Base-by-base conservation (phyloP, 2,888 invertebrate genomes). In the Drosophila aldrichi region DNA sequence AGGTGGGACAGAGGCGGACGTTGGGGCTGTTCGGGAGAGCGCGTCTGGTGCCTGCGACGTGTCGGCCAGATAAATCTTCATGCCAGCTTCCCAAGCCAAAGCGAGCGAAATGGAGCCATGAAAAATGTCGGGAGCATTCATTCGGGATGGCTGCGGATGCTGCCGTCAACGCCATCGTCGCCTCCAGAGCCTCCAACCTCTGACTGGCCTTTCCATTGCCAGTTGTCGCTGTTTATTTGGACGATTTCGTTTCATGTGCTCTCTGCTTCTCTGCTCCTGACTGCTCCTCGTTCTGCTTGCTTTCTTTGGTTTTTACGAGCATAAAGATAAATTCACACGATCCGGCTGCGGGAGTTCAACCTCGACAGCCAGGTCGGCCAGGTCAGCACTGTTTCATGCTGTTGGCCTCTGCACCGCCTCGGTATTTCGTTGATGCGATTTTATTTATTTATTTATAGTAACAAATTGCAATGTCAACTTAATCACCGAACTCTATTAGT, bases 381-480 rank as follows among this genome's bases (percentile, higher is more conserved):
- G 74, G 57, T 68, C 56, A 66, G 20, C 54, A 34, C 20, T n/a
- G 29, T 16, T 58, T 20, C 43, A 52, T 54, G 60, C 14, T 51
- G 44, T 59, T 65, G 60, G 73, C 57, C 29, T 54, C 41, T 65
- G 54, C 44, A 52, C 57, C 63, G 69, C 41, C 61, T 59, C 70
- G 65, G 57, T 36, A 70, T 72, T 76, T 63, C 65, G 75, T 73
- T 88, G 67, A 81, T 88, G 79, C 81, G 82, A 83, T 82, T 88
- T 88, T 79, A 83, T 86, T 88, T 88, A 85, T 85, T 86, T 86
- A 88, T 86, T 86, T 88, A 86, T 85, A 76, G 78, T 76, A 86
- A 83, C 88, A 86, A 88, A 86, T 88, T 86, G 83, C 88, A 83
- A 76, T 75, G 83, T 88, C 86, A 86, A 86, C 86, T 80, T 88